Evolutionary conservation across 2,797 vertebrate species (phyloP), one percentile per base, ranked within the genome.

Genomic region (Artibeus lituratus): DNA sequence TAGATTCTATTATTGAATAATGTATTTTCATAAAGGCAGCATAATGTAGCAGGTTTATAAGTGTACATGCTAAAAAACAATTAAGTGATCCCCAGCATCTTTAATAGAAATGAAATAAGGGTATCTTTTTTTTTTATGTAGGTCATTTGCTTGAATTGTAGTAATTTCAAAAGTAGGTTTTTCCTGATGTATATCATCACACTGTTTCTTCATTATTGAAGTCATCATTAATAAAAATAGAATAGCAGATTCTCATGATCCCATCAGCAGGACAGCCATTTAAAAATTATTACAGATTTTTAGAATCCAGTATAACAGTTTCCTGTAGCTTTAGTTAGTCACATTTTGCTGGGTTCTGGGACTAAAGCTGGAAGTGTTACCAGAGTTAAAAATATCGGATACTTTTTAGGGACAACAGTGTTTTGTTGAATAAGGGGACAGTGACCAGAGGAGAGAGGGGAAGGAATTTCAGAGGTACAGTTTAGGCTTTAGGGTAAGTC

Each of bases 21-120:
- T 94, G 83, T 80, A 65, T 65, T 94, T 94, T 90, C 90, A 55
- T 78, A 70, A 80, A 88, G 44, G 19, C 37, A 70, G 24, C 37
- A 84, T 59, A 32, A 49, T 57, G 3, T 57, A 53, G 11, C 29
- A 29, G 83, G 87, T 73, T 87, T 87, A 91, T 32, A 90, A 94
- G 55, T 55, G 0, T 88, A 51, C 1, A 29, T 16, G 51, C 44
- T 59, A 22, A 37, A 70, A 93, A 88, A 47, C 29, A 87, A 82
- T 72, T 82, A 67, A 22, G 3, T 47, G 29, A 22, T 73, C 37
- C 19, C 5, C 1, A 47, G 22, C 82, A 10, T 72, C 72, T 47
- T 96, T 92, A 39, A 51, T 47, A 72, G 44, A 92, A 94, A 84
- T 90, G 57, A 88, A 93, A 51, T 84, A 94, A 84, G n/a, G 39